Base-by-base conservation (phyloP, 2,888 invertebrate genomes). In the Drosophila pegasa region DNA sequence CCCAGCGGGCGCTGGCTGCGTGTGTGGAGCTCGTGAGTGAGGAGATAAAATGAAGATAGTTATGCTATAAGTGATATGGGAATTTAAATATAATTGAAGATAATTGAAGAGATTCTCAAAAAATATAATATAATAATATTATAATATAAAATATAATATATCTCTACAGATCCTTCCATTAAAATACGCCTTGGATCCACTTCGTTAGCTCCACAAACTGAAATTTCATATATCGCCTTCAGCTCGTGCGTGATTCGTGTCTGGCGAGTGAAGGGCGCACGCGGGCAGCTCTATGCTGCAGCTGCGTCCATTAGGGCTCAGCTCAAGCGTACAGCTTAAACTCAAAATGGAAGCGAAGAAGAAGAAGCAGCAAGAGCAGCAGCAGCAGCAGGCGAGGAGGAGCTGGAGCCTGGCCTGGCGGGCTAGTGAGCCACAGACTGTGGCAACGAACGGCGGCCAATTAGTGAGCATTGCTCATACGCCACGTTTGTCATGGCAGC, bases 381-480 rank as follows among this genome's bases (percentile, higher is more conserved):
- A 37, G 38, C 14, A 27, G 41, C 10, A 8, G 50, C 22, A 18
- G 50, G 16, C 16, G 20, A 4, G n/a, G 22, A 12, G 27, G 18
- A 45, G 45, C 27, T 18, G 45, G 25, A 25, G 25, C 1, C 7
- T 8, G 8, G 8, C 29, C 25, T 25, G 16, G 57, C 9, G 33
- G 16, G 7, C n/a, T 33, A 22, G 33, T 25, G 37, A 35, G 56
- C 25, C 64, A 71, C 75, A 54, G 71, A 70, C 57, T 69, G 57
- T 40, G 57, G 47, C 54, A 65, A 55, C 35, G 43, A 51, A 61
- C 56, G 78, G 72, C 71, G 79, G 88, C 85, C 85, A 86, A 86
- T 86, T 86, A 86, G 89, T 80, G 88, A 77, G 80, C 88, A 89
- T 88, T 89, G 89, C 88, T 89, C 83, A 89, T 82, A 89, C 89